phyloP scores from a whole-genome alignment of 2,797 vertebrate species.

The Ctenosaura bakeri region DNA sequence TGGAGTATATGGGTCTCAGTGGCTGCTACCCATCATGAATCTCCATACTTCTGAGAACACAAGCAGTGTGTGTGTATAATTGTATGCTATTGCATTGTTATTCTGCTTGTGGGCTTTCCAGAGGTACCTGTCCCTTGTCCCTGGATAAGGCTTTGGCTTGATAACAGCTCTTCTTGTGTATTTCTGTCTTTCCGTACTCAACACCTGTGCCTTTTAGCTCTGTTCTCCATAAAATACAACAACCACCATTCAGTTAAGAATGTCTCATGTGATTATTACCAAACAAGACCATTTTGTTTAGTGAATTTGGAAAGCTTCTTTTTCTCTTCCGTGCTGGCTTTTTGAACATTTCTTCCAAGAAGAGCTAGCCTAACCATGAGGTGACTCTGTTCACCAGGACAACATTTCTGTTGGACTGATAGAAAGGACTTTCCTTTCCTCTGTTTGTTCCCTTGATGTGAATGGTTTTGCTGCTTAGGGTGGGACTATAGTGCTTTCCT shows the following conservation, averaged over 20 bases:
- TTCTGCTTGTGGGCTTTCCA: too few relatives aligned
- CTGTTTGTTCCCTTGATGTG: not conserved
- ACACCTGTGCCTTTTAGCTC: conserved; percentile 32
- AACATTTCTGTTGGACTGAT: not conserved
- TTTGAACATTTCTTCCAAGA: not conserved
- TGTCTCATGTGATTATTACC: conserved; percentile 13
- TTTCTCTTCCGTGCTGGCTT: conserved; percentile 38
- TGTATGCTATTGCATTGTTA: too few relatives aligned
- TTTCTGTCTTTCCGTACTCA: conserved; percentile 21
- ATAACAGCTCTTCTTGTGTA: too few relatives aligned
- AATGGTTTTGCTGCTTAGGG: not conserved
- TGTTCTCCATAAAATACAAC: conserved; percentile 44
- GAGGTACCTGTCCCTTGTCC: too few relatives aligned
- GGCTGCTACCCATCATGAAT: too few relatives aligned
- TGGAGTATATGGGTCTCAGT: too few relatives aligned
- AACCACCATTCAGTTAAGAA: not conserved
- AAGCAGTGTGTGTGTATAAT: too few relatives aligned
- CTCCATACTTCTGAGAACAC: too few relatives aligned
- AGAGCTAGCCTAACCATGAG: not conserved
- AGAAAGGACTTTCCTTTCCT: not conserved
- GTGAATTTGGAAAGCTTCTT: conserved; percentile 49
- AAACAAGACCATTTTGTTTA: conserved; percentile 10
- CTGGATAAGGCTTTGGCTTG: too few relatives aligned
- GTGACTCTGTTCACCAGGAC: not conserved
- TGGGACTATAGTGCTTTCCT: not conserved